A percentile compares a stretch with the other conserved stretches of the same genome.
phyloP scores from a whole-genome alignment of 2,113 vertebrate species.

The Hemichromis elongatus region DNA sequence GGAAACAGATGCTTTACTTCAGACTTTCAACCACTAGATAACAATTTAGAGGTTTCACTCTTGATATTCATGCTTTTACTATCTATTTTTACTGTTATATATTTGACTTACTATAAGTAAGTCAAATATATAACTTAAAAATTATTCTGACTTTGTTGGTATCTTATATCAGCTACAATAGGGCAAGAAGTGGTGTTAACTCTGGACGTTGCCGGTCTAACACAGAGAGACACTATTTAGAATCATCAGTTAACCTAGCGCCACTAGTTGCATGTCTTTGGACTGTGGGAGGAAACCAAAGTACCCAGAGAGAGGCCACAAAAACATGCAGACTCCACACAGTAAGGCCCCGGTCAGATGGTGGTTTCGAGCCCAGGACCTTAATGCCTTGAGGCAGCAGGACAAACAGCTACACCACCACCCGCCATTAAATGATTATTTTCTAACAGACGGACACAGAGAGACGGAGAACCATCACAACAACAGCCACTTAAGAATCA shows the following conservation, averaged over 20 bases:
- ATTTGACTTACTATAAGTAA: not conserved
- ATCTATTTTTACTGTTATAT: too few species aligned
- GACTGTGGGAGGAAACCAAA: rapidly evolving
- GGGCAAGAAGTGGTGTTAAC: rapidly evolving
- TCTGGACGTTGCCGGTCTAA: rapidly evolving
- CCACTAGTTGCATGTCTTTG: rapidly evolving
- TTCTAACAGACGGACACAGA: not conserved
- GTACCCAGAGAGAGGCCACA: not conserved
- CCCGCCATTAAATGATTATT: rapidly evolving
- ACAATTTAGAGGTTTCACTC: rapidly evolving
- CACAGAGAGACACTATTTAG: not conserved
- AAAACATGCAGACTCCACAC: not conserved
- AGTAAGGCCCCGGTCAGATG: rapidly evolving
- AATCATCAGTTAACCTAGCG: rapidly evolving
- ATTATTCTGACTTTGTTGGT: rapidly evolving
- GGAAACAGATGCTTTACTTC: rapidly evolving
- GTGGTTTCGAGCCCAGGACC: not conserved
- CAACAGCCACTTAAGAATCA: too few species aligned
- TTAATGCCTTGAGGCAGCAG: rapidly evolving
- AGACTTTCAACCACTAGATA: not conserved
- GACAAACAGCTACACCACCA: not conserved
- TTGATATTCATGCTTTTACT: rapidly evolving
- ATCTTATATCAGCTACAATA: not conserved
- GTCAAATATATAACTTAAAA: rapidly evolving
- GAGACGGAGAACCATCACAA: rapidly evolving